Evolutionary conservation across 2,888 invertebrate species (phyloP), one percentile per base, ranked within the genome.

Genomic region (Reticulitermes lucifugus): DNA sequence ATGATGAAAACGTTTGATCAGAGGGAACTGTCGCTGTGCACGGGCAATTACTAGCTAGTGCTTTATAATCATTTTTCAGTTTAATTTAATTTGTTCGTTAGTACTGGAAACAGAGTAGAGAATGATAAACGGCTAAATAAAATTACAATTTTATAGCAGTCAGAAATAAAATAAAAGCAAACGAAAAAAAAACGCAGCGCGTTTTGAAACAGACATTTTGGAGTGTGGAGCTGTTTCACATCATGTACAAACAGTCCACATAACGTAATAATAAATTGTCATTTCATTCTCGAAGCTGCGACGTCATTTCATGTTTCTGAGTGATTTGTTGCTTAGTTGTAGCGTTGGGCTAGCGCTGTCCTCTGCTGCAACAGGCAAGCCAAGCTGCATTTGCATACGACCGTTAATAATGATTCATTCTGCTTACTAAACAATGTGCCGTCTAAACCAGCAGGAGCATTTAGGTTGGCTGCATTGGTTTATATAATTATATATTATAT

Each of bases 351-450:
- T 77, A n/a, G 43, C 22, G 43, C 43, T 21, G 22, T 25, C 25
- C 7, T 65, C 65, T 55, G 79, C 81, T 81, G 81, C 81, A 43
- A 43, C 81, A 65, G 81, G 65, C 65, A 80, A 60, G 79, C 55
- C n/a, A 29, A 55, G 81, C 75, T 55, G 70, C 65, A 81, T 65
- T 81, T 81, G 81, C 81, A 81, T 81, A 46, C 14, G 81, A 43
- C 65, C 81, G 85, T 83, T 81, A 81, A 81, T 81, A 81, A 81
- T 81, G 46, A 81, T 81, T 80, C 81, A 81, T 81, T 81, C 70
- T 70, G 81, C 65, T 70, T 81, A 41, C 55, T 70, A 65, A 81
- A 81, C 81, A 81, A 81, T 81, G 81, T 65, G 43, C 77, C 77
- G 77, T 77, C 77, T 46, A 77, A 77, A 46, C 46, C 77, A 77